Evolutionary conservation across 2,797 vertebrate species (phyloP).

Genomic region (Catharus ustulatus): DNA sequence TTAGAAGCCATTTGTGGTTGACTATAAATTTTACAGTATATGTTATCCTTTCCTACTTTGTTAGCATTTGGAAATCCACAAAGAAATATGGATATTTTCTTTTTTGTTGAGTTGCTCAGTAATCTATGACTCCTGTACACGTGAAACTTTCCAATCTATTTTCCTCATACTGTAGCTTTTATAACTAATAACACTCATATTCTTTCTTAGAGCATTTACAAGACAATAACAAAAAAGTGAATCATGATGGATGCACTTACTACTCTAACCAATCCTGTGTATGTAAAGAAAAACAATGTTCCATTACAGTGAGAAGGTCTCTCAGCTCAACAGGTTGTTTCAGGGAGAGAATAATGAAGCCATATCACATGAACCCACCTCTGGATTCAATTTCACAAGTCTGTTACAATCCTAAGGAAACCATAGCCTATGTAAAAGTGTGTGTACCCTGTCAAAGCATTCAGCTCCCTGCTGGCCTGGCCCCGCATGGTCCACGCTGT

Average conservation of each 20-base stretch:
- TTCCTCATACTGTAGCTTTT: slow-evolving; percentile 17
- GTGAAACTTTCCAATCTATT: slow-evolving; percentile 9
- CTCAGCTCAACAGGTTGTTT: background rate
- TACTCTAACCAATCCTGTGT: background rate
- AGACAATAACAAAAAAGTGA: slow-evolving; percentile 5
- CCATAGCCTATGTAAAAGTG: background rate
- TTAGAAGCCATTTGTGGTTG: background rate
- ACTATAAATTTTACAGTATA: background rate
- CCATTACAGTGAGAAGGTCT: background rate
- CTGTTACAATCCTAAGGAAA: background rate
- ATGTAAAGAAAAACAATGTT: background rate
- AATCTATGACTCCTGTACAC: background rate
- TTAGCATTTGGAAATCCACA: slow-evolving; percentile 15
- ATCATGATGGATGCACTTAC: background rate
- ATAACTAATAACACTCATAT: background rate
- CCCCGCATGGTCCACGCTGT: fast-evolving
- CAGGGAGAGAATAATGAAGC: background rate
- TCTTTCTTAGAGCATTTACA: slow-evolving; percentile 48
- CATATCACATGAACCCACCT: background rate
- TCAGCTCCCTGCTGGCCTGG: background rate
- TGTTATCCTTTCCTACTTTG: background rate
- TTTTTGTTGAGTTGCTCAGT: background rate
- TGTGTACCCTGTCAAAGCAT: background rate
- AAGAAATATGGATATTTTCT: background rate
- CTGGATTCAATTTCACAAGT: background rate